phyloP scores from a whole-genome alignment of 1,140 invertebrate genomes.

The Apocrypta bakeri region DNA sequence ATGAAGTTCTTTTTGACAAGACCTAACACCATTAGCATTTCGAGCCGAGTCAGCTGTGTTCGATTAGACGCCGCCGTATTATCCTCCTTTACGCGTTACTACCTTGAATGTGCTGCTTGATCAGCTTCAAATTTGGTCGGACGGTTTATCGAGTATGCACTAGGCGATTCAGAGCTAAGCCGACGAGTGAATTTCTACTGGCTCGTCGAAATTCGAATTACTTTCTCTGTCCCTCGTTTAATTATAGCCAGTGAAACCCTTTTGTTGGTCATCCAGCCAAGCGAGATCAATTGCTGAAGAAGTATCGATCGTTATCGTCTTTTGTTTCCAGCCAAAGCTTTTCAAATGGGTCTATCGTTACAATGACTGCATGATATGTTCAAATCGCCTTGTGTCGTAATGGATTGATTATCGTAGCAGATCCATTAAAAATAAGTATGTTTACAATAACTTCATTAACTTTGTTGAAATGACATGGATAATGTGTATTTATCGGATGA shows the following conservation, averaged over 20 bases:
- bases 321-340: no score
- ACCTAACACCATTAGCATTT: constrained; percentile 16
- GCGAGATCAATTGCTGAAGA: neutral
- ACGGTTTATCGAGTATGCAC: neutral
- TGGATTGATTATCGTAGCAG: no score
- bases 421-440: no score
- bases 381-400: no score
- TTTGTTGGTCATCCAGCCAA: neutral
- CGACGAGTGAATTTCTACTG: neutral
- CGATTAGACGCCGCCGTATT: constrained; percentile 1
- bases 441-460: no score
- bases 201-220: neutral
- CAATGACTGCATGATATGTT: no score
- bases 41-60: constrained; percentile 19
- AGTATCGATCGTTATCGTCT: no score
- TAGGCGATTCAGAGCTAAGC: neutral
- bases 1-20: constrained; percentile 1
- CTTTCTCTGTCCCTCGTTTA: neutral
- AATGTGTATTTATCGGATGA: neutral
- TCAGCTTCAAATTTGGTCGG: constrained; percentile 16
- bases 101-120: neutral
- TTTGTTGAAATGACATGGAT: no score
- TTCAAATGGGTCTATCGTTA: no score
- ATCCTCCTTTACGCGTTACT: neutral
- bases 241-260: neutral